Percentiles rank a stretch among this genome's conserved stretches.
phyloP scores from a whole-genome alignment of 2,113 vertebrate genomes.

The Alces alces region DNA sequence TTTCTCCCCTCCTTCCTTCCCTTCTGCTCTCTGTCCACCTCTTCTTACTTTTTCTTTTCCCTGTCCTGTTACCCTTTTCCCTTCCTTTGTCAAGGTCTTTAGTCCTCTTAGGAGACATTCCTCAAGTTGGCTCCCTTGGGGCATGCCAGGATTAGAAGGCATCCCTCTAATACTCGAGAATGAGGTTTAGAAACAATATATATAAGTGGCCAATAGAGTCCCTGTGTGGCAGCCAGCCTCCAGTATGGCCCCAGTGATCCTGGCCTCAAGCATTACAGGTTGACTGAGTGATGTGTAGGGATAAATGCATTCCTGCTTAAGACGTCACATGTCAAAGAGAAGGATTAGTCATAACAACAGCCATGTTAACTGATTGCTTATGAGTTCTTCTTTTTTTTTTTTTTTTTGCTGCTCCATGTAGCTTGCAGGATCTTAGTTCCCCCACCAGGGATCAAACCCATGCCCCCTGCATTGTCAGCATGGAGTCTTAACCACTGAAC shows the following conservation, averaged over 20 bases:
- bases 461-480: background rate
- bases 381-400: background rate
- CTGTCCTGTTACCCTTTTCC: background rate
- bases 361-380: background rate
- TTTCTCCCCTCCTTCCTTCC: background rate
- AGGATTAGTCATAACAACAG: background rate
- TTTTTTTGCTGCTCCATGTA: background rate
- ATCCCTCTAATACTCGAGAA: background rate
- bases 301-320: background rate
- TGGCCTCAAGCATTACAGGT: background rate
- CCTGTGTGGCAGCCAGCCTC: background rate
- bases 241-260: background rate
- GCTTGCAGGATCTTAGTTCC: background rate
- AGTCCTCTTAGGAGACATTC: background rate
- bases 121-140: background rate
- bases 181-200: background rate
- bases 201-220: background rate
- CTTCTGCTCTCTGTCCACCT: background rate
- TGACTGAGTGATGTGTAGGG: background rate
- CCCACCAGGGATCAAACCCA: background rate
- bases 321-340: fast-evolving
- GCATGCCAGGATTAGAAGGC: background rate
- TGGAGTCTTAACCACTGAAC: background rate
- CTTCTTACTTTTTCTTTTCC: background rate
- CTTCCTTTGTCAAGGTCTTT: background rate